Evolutionary conservation across 2,888 invertebrate genomes (phyloP).

Genomic region (Troides helena): DNA sequence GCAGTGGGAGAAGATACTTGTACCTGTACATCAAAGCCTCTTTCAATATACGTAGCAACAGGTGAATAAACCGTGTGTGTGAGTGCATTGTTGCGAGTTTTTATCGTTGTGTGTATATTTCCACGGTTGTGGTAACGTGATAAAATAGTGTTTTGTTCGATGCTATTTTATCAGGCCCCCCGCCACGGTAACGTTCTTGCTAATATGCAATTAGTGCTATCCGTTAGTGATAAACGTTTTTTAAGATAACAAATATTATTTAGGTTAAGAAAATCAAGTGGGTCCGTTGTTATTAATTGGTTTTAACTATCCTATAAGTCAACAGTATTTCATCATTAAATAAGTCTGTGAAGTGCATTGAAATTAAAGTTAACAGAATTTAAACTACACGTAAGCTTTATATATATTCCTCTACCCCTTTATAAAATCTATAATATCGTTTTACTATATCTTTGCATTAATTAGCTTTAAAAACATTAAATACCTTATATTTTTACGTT

Average conservation of each 20-base stretch:
- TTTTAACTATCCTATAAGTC: neutral
- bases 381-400: neutral
- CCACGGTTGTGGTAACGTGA: slow-evolving; percentile 67
- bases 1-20: slow-evolving; percentile 70
- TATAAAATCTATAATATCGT: neutral
- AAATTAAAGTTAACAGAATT: neutral
- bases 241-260: slow-evolving; percentile 35
- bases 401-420: neutral
- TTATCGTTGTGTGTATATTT: slow-evolving; percentile 55
- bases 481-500: neutral
- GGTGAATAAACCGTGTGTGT: slow-evolving; percentile 70
- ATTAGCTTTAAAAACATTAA: neutral
- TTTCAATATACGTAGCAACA: slow-evolving; percentile 66
- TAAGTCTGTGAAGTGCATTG: neutral
- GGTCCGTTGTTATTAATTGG: neutral
- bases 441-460: neutral
- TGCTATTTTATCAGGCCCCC: slow-evolving; percentile 53
- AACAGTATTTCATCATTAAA: neutral
- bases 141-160: slow-evolving; percentile 69
- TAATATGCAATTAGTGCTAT: slow-evolving; percentile 48
- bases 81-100: slow-evolving; percentile 50
- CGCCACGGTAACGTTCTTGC: slow-evolving; percentile 49
- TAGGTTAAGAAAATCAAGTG: slow-evolving; percentile 31
- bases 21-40: slow-evolving; percentile 68
- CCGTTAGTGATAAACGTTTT: slow-evolving; percentile 45